Conservation (phyloP, 1,140 invertebrate species). For the Theocolax elegans region DNA sequence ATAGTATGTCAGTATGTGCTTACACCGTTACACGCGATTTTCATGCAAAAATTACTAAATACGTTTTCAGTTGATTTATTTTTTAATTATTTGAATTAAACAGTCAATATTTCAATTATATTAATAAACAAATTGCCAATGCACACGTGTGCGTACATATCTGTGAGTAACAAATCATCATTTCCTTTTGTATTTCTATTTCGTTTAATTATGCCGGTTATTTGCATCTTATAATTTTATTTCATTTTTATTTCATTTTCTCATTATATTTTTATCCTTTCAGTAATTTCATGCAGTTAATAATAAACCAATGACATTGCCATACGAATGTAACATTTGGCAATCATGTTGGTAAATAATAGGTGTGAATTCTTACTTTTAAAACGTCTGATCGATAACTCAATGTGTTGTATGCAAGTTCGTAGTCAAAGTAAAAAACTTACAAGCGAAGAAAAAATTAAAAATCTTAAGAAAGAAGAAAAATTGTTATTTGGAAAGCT, state of each 20-base stretch:
- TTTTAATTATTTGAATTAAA: no score
- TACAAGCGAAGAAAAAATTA: neutral
- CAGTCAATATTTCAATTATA: no score
- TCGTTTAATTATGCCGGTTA: neutral
- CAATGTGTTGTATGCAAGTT: neutral
- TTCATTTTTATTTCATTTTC: neutral
- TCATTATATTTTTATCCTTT: neutral
- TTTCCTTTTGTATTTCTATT: no score
- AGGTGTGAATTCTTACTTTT: slow-evolving; percentile 28
- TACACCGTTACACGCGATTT: no score
- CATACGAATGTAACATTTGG: neutral
- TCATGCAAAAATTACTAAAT: no score
- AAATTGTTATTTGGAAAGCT: slow-evolving; percentile 51
- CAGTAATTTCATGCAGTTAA: neutral
- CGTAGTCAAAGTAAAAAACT: neutral
- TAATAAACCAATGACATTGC: no score
- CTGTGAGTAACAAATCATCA: no score
- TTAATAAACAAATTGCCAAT: no score
- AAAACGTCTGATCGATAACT: neutral
- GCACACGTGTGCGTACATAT: no score
- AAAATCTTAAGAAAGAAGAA: slow-evolving; percentile 45
- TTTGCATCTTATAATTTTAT: neutral
- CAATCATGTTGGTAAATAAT: neutral
- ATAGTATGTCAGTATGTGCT: no score
- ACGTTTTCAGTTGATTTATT: no score